Evolutionary conservation across 2,888 invertebrate genomes (phyloP), one percentile per base, ranked within the genome.

Genomic region (Drosophila neotestacea): DNA sequence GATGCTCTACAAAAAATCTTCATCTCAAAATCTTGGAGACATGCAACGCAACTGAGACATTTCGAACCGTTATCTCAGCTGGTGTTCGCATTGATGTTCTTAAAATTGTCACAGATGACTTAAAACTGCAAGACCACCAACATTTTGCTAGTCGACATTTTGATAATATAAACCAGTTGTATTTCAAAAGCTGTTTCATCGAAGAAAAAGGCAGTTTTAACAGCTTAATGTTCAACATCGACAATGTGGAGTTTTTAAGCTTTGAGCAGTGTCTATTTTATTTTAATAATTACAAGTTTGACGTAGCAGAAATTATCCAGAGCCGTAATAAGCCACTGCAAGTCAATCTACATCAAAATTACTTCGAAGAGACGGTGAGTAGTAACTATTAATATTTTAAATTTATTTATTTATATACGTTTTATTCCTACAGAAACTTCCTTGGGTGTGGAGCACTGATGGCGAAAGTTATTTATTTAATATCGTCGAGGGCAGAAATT

Each of bases 241-340:
- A 13, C 6, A 60, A 51, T 7, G 54, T 80, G 1, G 69, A 77
- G 3, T 1, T 79, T 4, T 6, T 79, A 9, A 80, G 79, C 28
- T 69, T 79, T 47, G 79, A 79, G n/a, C 69, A 79, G 28, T 79
- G 79, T 36, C 4, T 42, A 4, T 77, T 81, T 63, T 47, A 6
- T 6, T 80, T 80, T 42, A 36, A 70, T 30, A 58, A 75, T 13
- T 80, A 77, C 36, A 11, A 22, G 6, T 81, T 79, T 51, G n/a
- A n/a, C 6, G 44, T 56, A 42, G 38, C 38, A 6, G 13, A 56
- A 41, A 77, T 79, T 13, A 32, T 36, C 1, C 59, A 54, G 9
- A 56, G 48, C 0, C 78, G 79, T 5, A 6, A 10, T 1, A 70
- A 67, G 10, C 7, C 32, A 2, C 47, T 79, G 27, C 13, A 42